Percentiles rank a stretch among this genome's conserved stretches.
phyloP scores from a whole-genome alignment of 2,888 invertebrate genomes.

The Auanema freiburgensis region DNA sequence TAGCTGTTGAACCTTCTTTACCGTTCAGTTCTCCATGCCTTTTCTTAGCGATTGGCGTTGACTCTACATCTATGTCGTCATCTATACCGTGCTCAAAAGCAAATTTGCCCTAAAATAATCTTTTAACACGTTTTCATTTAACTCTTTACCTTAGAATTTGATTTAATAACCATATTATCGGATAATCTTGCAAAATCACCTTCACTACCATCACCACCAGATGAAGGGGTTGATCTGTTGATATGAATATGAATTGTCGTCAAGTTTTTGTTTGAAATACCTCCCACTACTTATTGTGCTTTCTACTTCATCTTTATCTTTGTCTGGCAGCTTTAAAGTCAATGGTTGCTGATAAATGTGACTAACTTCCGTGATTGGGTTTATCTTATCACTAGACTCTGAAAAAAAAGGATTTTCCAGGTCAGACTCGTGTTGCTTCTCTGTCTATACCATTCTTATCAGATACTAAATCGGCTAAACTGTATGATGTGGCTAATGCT shows the following conservation, averaged over 20 bases:
- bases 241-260: background rate
- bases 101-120: slow-evolving; percentile 46
- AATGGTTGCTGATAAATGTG: slow-evolving; percentile 87
- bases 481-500: too few relatives aligned
- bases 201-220: slow-evolving; percentile 62
- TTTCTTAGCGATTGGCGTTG: slow-evolving; percentile 48
- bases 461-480: too few relatives aligned
- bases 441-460: too few relatives aligned
- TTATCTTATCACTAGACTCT: slow-evolving; percentile 38
- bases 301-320: slow-evolving; percentile 52
- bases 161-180: slow-evolving; percentile 63
- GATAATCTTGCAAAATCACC: slow-evolving; percentile 64
- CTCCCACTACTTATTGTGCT: slow-evolving; percentile 60
- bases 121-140: background rate
- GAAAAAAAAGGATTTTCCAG: slow-evolving; percentile 3
- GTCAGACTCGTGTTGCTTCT: background rate
- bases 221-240: slow-evolving; percentile 18
- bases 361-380: slow-evolving; percentile 59
- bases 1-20: slow-evolving; percentile 30
- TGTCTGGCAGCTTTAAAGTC: slow-evolving; percentile 78
- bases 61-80: slow-evolving; percentile 33
- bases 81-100: slow-evolving; percentile 51
- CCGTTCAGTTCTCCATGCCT: slow-evolving; percentile 35
- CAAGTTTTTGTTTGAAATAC: slow-evolving; percentile 8
- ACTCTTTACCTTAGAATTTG: slow-evolving; percentile 39